Evolutionary conservation across 64 coral and sea anemone genomes (phyloP), one percentile per base, ranked within the genome.

Genomic region (Cladopsammia gracilis): DNA sequence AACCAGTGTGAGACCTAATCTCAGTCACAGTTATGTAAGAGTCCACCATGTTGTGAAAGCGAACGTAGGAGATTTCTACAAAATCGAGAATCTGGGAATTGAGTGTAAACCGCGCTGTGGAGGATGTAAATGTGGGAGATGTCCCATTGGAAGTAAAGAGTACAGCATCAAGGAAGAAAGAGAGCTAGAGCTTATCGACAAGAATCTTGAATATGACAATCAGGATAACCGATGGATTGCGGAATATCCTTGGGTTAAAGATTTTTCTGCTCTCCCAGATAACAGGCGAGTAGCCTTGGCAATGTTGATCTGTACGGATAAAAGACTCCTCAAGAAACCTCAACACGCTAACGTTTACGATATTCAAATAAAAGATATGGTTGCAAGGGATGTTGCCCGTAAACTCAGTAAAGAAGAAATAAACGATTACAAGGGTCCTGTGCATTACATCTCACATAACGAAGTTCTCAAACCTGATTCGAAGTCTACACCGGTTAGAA

Each of bases 351-450:
- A 92, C 16, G 45, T 76, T 18, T 92, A 92, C 68, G 13, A 92
- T 15, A 54, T 24, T 19, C 82, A 93, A 70, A 93, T 93, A 49
- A 9, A 93, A 51, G 91, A 93, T 50, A 93, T 93, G 91, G 60
- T 92, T 12, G 77, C 68, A 20, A 70, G 89, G 69, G 65, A n/a
- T 54, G 77, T 91, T 43, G 90, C 90, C 2, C 77, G 89, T 15
- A 82, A 90, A 90, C 47, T 82, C 26, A 90, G 43, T 7, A 54
- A 75, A 86, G 71, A 92, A 34, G 90, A 92, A 76, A n/a, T 76
- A 76, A 54, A 92, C 10, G 70, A 18, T n/a, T 86, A 92, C 71
- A 92, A 92, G 53, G 90, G 79, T 45, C 90, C 90, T 18, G 12
- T 92, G 13, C 79, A 92, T 26, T 92, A 90, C 64, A 64, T 90